Evolutionary conservation across 2,113 vertebrate species (phyloP).

Genomic region (Ramphastos sulfuratus): DNA sequence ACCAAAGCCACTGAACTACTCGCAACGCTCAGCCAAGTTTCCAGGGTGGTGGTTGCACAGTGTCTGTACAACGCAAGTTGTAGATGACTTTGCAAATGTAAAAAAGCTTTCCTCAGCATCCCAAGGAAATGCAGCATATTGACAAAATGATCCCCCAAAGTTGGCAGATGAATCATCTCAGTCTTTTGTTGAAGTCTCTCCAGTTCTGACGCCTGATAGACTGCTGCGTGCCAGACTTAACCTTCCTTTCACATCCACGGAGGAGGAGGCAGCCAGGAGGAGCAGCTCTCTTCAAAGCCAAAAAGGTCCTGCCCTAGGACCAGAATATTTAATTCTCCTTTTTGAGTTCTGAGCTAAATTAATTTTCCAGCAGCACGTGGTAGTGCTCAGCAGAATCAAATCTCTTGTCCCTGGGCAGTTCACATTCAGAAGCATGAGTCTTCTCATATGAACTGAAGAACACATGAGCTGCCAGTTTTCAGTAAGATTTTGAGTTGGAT

Average conservation of each 20-base stretch:
- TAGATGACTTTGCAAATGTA: no score
- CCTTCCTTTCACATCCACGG: not conserved
- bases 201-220: not conserved
- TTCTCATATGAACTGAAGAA: rapidly evolving
- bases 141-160: constrained; percentile 25
- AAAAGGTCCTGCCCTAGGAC: not conserved
- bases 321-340: not conserved
- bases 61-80: no score
- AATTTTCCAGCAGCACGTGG: not conserved
- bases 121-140: constrained; percentile 7
- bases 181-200: not conserved
- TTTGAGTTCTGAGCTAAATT: not conserved
- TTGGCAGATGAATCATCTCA: constrained; percentile 37
- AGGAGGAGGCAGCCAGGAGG: not conserved
- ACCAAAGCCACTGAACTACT: not conserved
- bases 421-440: not conserved
- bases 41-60: not conserved
- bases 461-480: not conserved
- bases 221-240: not conserved
- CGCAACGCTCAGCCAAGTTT: not conserved
- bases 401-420: not conserved
- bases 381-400: not conserved
- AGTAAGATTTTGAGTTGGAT: not conserved
- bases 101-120: no score
- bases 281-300: not conserved